phyloP scores from a whole-genome alignment of 2,888 invertebrate species.

The Mylabris sibirica region DNA sequence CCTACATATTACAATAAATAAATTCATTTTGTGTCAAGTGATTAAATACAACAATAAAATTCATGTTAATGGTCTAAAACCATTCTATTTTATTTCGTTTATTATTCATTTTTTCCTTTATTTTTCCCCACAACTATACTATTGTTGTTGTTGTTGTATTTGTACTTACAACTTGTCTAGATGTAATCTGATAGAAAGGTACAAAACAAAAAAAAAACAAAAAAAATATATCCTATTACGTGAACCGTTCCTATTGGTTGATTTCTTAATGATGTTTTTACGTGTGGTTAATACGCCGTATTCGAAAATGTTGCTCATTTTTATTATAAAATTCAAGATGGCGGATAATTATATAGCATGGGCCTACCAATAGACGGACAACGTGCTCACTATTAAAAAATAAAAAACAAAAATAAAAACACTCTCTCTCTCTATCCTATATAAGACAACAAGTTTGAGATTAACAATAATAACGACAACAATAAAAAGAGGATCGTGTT shows the following conservation, averaged over 20 bases:
- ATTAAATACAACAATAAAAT: constrained; percentile 1
- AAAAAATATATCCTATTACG: constrained; percentile 58
- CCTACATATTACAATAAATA: constrained; percentile 1
- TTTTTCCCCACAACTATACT: neutral
- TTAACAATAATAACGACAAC: neutral
- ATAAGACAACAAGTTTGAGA: neutral
- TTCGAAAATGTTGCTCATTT: constrained; percentile 57
- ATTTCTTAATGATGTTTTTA: constrained; percentile 62
- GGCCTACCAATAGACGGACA: constrained; percentile 24
- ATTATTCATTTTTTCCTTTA: neutral
- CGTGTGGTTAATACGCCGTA: constrained; percentile 59
- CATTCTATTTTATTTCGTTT: neutral
- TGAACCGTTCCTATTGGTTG: constrained; percentile 59
- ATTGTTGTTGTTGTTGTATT: constrained; percentile 24
- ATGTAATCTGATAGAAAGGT: constrained; percentile 38
- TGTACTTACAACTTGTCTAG: constrained; percentile 40
- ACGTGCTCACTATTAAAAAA: constrained; percentile 34
- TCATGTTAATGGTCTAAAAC: constrained; percentile 1
- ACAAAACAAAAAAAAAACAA: constrained; percentile 25
- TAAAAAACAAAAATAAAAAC: neutral
- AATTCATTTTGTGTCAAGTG: constrained; percentile 4
- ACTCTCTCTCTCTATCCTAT: no score
- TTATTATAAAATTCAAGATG: constrained; percentile 62
- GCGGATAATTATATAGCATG: constrained; percentile 54
- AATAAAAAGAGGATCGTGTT: neutral